Conservation (phyloP, 2,888 invertebrate genomes). For the Cataglyphis altisquamis region DNA sequence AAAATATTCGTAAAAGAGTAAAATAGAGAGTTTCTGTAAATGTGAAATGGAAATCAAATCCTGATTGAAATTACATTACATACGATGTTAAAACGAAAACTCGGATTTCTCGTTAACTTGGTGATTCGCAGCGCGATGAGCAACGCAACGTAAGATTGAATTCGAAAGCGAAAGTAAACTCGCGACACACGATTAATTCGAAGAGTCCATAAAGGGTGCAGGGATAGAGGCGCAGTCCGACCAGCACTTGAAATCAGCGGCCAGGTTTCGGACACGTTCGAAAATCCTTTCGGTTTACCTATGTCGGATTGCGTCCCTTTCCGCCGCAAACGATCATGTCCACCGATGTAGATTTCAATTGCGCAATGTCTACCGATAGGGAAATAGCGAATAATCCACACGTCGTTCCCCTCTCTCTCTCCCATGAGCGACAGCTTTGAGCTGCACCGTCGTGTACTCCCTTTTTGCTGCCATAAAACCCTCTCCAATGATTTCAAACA, state of each 20-base stretch:
- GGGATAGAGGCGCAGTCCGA: background rate
- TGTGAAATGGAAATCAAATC: background rate
- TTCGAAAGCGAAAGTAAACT: slow-evolving; percentile 68
- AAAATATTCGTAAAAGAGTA: background rate
- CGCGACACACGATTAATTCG: slow-evolving; percentile 58
- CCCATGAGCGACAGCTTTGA: slow-evolving; percentile 70
- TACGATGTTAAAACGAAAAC: slow-evolving; percentile 28
- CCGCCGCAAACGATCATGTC: slow-evolving; percentile 69
- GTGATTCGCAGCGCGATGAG: slow-evolving; percentile 22
- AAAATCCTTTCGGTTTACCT: slow-evolving; percentile 51
- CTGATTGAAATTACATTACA: slow-evolving; percentile 9
- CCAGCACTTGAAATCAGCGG: slow-evolving; percentile 62
- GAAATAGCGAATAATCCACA: slow-evolving; percentile 78
- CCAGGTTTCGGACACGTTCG: slow-evolving; percentile 38
- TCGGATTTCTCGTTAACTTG: slow-evolving; percentile 51
- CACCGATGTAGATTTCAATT: slow-evolving; percentile 81
- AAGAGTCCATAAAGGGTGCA: slow-evolving; percentile 37
- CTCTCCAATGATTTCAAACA: slow-evolving; percentile 72
- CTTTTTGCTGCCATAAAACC: slow-evolving; percentile 56
- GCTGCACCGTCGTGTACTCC: slow-evolving; percentile 59
- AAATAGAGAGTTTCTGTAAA: background rate
- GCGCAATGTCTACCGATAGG: slow-evolving; percentile 77
- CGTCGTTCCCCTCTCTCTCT: slow-evolving; percentile 42
- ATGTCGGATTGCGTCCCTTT: slow-evolving; percentile 55
- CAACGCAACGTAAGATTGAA: slow-evolving; percentile 68